phyloP scores from a whole-genome alignment of 1,140 invertebrate species.

The Odontomachus brunneus region DNA sequence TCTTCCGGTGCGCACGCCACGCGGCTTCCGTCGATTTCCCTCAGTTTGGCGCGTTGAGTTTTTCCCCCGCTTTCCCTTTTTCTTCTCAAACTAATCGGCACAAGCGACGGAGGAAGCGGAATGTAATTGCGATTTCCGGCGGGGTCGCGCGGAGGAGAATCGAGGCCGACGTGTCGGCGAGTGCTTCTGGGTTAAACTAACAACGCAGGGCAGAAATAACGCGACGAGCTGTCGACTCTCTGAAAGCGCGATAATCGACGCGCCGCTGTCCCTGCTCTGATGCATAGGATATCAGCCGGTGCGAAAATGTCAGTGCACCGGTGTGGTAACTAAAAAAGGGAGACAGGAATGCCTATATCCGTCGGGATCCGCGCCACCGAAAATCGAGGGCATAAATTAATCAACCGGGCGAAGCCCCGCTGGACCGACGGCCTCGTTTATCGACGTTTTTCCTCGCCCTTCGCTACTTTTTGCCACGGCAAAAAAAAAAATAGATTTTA shows the following conservation, averaged over 20 bases:
- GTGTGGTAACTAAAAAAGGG: slow-evolving; percentile 49
- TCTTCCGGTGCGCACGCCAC: too few species aligned
- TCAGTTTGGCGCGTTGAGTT: too few species aligned
- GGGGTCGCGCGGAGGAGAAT: not conserved
- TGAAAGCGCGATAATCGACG: slow-evolving; percentile 64
- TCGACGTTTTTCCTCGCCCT: slow-evolving; percentile 50
- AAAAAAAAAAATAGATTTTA: slow-evolving; percentile 19
- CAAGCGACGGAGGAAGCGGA: too few species aligned
- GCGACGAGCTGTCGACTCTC: slow-evolving; percentile 10
- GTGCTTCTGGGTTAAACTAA: slow-evolving; percentile 39
- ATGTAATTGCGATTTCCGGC: not conserved
- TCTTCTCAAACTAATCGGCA: too few species aligned
- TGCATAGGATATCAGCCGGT: slow-evolving; percentile 62
- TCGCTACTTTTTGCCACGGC: slow-evolving; percentile 53
- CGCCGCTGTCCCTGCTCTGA: slow-evolving; percentile 30
- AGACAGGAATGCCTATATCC: slow-evolving; percentile 53
- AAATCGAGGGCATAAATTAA: slow-evolving; percentile 71
- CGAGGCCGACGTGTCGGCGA: slow-evolving; percentile 12
- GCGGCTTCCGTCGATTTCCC: too few species aligned
- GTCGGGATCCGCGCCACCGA: slow-evolving; percentile 39
- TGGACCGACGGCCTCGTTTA: slow-evolving; percentile 56
- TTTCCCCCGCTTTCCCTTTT: too few species aligned
- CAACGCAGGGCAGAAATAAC: slow-evolving; percentile 42
- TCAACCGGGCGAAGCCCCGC: slow-evolving; percentile 54
- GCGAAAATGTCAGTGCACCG: slow-evolving; percentile 49